Evolutionary conservation across 37 sponge, comb jelly and placozoan genomes (phyloP).

Genomic region (Diacarnus erythraeanus): DNA sequence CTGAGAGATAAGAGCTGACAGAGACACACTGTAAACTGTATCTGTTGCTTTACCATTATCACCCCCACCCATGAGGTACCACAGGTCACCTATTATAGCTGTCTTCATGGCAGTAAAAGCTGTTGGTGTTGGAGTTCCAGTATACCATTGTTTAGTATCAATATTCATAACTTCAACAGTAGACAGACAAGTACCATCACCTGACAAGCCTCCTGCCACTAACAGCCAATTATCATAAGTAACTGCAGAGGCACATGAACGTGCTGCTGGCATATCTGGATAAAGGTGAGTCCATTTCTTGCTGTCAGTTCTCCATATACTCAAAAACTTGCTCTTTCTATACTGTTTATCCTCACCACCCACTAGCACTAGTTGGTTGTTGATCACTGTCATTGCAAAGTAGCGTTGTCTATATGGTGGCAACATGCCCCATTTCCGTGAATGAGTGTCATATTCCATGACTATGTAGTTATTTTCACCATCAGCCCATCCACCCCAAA

Average conservation of each 20-base stretch:
- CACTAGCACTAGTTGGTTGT: not conserved
- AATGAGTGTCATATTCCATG: too few species aligned
- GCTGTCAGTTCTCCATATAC: not conserved
- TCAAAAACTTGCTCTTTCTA: too few species aligned
- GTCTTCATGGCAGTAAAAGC: not conserved
- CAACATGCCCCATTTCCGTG: too few species aligned
- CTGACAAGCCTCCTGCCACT: not conserved
- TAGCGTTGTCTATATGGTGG: not conserved
- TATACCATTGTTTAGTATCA: not conserved
- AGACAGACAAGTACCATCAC: too few species aligned
- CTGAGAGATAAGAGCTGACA: not conserved
- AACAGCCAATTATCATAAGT: too few species aligned
- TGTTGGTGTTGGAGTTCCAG: not conserved
- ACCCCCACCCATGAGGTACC: conserved; percentile 3
- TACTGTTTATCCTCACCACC: too few species aligned
- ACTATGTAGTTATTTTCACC: too few species aligned
- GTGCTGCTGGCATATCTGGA: conserved; percentile 14
- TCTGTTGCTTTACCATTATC: too few species aligned
- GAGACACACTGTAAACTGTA: too few species aligned
- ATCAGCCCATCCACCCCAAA: not conserved
- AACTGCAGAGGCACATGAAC: too few species aligned
- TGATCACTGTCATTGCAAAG: too few species aligned
- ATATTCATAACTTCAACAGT: not conserved
- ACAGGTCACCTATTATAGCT: not conserved
- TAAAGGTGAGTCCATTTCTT: conserved; percentile 1